phyloP scores from a whole-genome alignment of 2,888 invertebrate species.

The Trachelus tabidus region DNA sequence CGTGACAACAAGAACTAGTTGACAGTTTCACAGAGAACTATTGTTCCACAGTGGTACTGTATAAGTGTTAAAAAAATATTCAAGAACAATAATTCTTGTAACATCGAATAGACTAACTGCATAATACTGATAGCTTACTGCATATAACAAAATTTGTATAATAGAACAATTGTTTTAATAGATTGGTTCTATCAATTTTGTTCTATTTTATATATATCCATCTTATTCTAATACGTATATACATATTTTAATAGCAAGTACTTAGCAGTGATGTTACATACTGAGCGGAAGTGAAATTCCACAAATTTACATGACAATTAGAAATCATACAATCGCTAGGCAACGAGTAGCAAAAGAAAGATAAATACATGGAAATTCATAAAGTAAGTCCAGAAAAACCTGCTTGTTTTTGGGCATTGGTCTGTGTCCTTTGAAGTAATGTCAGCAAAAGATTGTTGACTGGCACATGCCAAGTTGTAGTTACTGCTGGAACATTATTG shows the following conservation, averaged over 20 bases:
- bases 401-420: conserved; percentile 55
- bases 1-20: not conserved
- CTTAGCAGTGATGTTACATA: not conserved
- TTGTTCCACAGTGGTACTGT: not conserved
- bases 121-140: not conserved
- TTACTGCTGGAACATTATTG: conserved; percentile 1
- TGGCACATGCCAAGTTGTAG: conserved; percentile 6
- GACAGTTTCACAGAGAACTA: not conserved
- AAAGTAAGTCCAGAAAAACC: conserved; percentile 35
- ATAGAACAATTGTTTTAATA: not conserved
- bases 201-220: not conserved
- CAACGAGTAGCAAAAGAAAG: not conserved
- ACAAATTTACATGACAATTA: not conserved
- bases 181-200: not conserved
- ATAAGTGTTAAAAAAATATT: not conserved
- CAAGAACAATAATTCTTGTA: not conserved
- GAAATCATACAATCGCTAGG: not conserved
- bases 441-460: conserved; percentile 17
- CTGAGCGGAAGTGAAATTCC: not conserved
- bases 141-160: not conserved
- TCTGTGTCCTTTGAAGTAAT: conserved; percentile 32
- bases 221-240: not conserved
- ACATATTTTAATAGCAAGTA: not conserved
- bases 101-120: not conserved
- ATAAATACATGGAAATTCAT: not conserved